phyloP scores from a whole-genome alignment of 2,888 invertebrate species.

The Euclidia mi region DNA sequence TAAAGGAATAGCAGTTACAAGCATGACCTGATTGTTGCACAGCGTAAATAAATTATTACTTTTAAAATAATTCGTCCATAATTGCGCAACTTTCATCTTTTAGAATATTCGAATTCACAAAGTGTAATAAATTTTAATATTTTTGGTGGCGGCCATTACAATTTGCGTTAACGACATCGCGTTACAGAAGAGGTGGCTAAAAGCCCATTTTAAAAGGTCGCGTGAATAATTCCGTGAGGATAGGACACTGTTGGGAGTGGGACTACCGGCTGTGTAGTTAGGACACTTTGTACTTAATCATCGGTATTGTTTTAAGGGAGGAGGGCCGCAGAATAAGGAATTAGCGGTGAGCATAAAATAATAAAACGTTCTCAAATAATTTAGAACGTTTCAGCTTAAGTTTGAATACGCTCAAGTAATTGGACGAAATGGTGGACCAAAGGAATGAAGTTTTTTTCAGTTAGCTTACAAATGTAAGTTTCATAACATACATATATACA shows the following conservation, averaged over 20 bases:
- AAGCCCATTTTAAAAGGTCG: conserved; percentile 78
- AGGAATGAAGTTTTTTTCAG: too few relatives aligned
- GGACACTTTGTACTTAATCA: conserved; percentile 43
- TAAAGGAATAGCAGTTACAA: too few relatives aligned
- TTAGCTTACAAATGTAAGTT: too few relatives aligned
- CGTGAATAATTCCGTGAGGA: conserved; percentile 68
- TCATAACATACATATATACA: too few relatives aligned
- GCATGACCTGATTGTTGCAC: neutral
- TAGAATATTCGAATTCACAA: conserved; percentile 57
- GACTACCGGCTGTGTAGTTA: conserved; percentile 50
- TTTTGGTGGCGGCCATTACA: conserved; percentile 72
- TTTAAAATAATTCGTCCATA: conserved; percentile 35
- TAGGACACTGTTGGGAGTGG: conserved; percentile 39
- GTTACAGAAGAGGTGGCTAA: conserved; percentile 69
- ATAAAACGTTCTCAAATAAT: conserved; percentile 1
- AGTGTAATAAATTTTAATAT: conserved; percentile 76
- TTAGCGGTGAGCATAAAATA: conserved; percentile 8
- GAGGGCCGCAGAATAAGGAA: conserved; percentile 24
- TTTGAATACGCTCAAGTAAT: neutral
- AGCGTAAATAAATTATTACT: neutral
- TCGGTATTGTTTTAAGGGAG: conserved; percentile 36
- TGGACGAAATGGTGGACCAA: neutral
- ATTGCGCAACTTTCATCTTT: conserved; percentile 43
- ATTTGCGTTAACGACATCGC: conserved; percentile 74
- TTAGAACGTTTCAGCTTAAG: neutral